Base-by-base conservation (phyloP, 1,140 invertebrate species). In the Papilio polytes region DNA sequence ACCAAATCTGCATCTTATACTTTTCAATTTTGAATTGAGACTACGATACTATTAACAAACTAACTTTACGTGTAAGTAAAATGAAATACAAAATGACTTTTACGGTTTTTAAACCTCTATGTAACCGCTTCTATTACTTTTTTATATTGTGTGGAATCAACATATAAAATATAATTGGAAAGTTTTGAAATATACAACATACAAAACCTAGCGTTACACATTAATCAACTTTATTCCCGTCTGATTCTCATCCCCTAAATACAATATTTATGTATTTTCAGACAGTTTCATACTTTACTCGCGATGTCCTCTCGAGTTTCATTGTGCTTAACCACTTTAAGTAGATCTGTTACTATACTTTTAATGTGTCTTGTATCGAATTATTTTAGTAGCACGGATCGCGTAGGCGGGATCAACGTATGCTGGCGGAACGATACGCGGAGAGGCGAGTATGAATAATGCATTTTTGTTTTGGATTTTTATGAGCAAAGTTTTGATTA, bases 391-490 rank as follows among this genome's bases (percentile, higher is more conserved):
- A 81, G 77, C 77, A 83, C 83, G 73, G 79, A 51, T 53, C 84
- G 80, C 77, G 82, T 81, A 73, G 48, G 78, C 70, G 78, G 83
- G 89, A 2, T 90, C 89, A 82, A n/a, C 78, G 81, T 90, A 89
- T 31, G 80, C 70, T 91, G 92, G 93, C 80, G 74, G 76, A 66
- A 79, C 83, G 81, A 85, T 88, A 91, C 87, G 86, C 87, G 84
- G 86, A 90, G 89, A 87, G 88, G 88, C 88, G 88, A 92, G 88
- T 94, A 95, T 95, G 94, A 95, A 95, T 95, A 94, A 95, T 95
- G 94, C 92, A 95, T 95, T 95, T 94, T 95, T 95, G 94, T 95
- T 95, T 95, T 92, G 91, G 92, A 95, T 94, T 95, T 95, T 95
- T 95, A 95, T 95, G 94, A 90, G 92, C 41, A 94, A 95, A 95